Evolutionary conservation across 2,113 vertebrate genomes (phyloP).

Genomic region (Phainopepla nitens): DNA sequence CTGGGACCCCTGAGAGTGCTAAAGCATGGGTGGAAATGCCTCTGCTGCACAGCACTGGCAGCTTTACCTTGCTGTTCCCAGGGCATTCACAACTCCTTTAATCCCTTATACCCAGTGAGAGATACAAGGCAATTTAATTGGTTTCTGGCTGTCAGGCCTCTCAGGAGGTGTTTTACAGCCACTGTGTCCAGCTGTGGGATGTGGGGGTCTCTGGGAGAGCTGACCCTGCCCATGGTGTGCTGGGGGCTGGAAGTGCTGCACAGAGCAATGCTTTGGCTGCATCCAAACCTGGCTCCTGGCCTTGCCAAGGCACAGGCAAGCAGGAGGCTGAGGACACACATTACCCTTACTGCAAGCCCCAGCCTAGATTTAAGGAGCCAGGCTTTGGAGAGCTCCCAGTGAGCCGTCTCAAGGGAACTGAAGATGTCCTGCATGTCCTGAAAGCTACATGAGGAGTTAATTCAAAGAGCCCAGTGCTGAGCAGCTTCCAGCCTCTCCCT

Average conservation of each 20-base stretch:
- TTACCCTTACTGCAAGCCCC: background rate
- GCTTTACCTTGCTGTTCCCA: background rate
- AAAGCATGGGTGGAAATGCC: background rate
- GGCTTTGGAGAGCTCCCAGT: background rate
- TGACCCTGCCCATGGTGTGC: background rate
- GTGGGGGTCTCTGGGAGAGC: background rate
- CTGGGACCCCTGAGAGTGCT: background rate
- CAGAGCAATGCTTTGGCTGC: accelerated
- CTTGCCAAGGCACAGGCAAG: background rate
- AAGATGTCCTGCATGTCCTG: background rate
- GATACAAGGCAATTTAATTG: background rate
- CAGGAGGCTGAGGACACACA: background rate
- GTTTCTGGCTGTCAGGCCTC: background rate
- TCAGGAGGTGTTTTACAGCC: background rate
- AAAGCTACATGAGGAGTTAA: background rate
- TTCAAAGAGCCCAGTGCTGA: background rate
- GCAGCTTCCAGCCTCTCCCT: background rate
- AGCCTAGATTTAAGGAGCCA: background rate
- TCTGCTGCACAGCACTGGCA: accelerated
- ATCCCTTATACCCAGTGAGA: background rate
- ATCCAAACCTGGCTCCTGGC: background rate
- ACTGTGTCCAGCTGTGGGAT: accelerated
- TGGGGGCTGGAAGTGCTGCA: accelerated
- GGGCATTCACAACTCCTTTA: background rate
- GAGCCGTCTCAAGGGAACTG: background rate